Evolutionary conservation across 2,797 vertebrate species (phyloP), one percentile per base, ranked within the genome.

Genomic region (Scyliorhinus canicula): DNA sequence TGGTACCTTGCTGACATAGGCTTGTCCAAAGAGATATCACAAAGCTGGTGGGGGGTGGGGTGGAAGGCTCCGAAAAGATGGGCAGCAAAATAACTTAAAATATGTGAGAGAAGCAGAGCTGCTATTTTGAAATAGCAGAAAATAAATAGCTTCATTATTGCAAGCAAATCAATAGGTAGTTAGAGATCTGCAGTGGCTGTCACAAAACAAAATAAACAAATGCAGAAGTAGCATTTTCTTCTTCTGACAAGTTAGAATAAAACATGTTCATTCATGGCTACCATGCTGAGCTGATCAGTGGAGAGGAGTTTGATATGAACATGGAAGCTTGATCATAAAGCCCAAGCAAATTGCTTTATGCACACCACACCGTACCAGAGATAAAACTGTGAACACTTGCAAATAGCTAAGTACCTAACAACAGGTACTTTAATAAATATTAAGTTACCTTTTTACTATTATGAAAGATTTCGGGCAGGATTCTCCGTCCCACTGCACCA

Each of bases 161-260:
- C 14, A 90, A 35, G 35, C 19, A 90, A 90, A 90, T 90, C 55
- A 90, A 90, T 90, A 90, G 60, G 35, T 57, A 60, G 35, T 90
- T 82, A 47, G 40, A 82, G 47, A 14, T n/a, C 55, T n/a, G 35
- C 86, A 16, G 35, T 40, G 4, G 31, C 35, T 88, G 55, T 90
- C 31, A 90, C 55, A 52, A 88, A 16, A 88, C n/a, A 60, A 90
- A 90, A 35, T 2, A 60, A 90, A 90, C 16, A 21, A 21, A 60
- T 28, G 4, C 85, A 19, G 16, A 90, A 90, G 57, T 60, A 35
- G 35, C 31, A 19, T 35, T 60, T 86, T 28, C 50, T 55, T 90
- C 1, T 35, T 63, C 86, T 60, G 55, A 19, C 40, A 82, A 47
- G 44, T 31, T 90, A 14, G 52, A 57, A 57, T 35, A 57, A 57